These are phyloP conservation scores for Geodia barretti DNA, from an alignment of 37 sponge, comb jelly and placozoan genomes.

Conservation along the genomic window DNA sequence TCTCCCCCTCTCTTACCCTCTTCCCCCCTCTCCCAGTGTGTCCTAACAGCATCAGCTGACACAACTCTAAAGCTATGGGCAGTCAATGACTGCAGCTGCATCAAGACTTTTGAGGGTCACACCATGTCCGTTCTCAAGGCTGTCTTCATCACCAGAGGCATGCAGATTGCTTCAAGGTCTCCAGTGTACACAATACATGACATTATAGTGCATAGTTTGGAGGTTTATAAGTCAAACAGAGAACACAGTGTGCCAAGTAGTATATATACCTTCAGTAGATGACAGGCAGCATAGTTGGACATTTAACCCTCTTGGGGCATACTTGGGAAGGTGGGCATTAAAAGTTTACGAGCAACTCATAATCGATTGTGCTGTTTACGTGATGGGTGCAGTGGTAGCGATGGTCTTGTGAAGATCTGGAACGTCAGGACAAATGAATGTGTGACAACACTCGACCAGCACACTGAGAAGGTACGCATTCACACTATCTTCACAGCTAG, in stretches of 20 bases:
- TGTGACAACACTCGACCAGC: conserved; percentile 86
- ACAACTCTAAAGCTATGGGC: conserved; percentile 91
- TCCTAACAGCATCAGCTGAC: conserved; percentile 87
- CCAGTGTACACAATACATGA: no score
- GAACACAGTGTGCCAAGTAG: no score
- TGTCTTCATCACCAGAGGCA: conserved; percentile 83
- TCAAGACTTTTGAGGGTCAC: conserved; percentile 96
- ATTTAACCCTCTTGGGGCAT: no score
- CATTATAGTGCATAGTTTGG: no score
- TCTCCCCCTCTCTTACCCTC: not conserved
- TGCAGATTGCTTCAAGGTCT: conserved; percentile 89
- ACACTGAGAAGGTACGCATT: conserved; percentile 75
- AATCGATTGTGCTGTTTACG: no score
- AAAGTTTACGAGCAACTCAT: no score
- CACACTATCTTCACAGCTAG: not conserved
- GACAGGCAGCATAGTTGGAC: no score
- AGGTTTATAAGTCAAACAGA: no score
- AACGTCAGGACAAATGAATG: conserved; percentile 84
- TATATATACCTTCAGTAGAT: no score
- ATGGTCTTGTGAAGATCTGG: conserved; percentile 98
- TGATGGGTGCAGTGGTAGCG: conserved; percentile 76
- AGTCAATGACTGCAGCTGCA: conserved; percentile 75
- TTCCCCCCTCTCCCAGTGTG: conserved; percentile 57
- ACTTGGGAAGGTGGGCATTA: no score
- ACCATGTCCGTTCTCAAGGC: conserved; percentile 83